A percentile compares a stretch with the other conserved stretches of the same genome.
Conservation (phyloP, 2,888 invertebrate genomes). For the Stenotaenia linearis region DNA sequence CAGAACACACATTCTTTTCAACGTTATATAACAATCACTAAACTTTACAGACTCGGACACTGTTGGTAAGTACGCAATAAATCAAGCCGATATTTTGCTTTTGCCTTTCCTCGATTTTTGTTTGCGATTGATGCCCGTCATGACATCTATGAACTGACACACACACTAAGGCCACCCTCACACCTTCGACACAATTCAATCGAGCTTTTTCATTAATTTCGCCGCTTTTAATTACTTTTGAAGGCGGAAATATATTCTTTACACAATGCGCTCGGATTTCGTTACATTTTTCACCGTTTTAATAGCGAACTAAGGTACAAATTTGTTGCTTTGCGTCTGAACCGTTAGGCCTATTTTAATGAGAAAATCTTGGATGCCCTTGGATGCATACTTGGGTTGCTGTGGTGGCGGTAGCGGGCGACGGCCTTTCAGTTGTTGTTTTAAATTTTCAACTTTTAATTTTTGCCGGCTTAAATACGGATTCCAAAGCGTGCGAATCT, state of each 20-base stretch:
- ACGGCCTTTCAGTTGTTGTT: background rate
- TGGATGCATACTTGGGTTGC: background rate
- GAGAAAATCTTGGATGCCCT: background rate
- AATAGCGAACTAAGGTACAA: background rate
- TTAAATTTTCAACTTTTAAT: background rate
- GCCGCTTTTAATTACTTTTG: background rate
- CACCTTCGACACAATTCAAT: background rate
- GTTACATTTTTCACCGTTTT: background rate
- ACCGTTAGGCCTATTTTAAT: constrained; percentile 27
- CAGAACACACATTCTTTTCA: background rate
- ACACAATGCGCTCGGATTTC: background rate
- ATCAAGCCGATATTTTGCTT: constrained; percentile 11
- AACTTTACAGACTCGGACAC: background rate
- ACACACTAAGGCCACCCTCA: constrained; percentile 33
- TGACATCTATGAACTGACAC: constrained; percentile 37
- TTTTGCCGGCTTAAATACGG: background rate
- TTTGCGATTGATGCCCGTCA: constrained; percentile 31
- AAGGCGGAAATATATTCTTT: background rate
- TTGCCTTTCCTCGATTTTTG: constrained; percentile 29
- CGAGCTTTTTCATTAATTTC: background rate
- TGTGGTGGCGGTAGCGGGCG: constrained; percentile 29
- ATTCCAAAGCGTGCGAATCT: too few species aligned
- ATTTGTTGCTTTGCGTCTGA: background rate
- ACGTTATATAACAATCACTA: background rate
- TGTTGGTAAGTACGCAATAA: constrained; percentile 14